Percentiles rank a stretch among this genome's conserved stretches.
phyloP scores from a whole-genome alignment of 2,888 invertebrate genomes.

The Coelogynopora nodosa region DNA sequence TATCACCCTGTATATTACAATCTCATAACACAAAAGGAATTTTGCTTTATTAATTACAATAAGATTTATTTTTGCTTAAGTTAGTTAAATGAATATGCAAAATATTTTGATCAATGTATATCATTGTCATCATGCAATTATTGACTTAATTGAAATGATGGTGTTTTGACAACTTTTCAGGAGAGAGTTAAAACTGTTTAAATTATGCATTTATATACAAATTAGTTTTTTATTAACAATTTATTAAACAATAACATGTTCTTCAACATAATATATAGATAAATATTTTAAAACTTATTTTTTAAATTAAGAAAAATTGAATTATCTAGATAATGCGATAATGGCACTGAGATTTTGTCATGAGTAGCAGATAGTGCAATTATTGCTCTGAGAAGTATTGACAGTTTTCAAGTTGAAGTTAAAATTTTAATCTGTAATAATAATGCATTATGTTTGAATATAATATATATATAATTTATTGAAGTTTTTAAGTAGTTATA shows the following conservation, averaged over 20 bases:
- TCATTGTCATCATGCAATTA: too few species aligned
- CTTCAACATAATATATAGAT: not conserved
- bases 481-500: not conserved
- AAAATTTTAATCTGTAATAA: not conserved
- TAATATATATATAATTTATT: not conserved
- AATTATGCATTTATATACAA: not conserved
- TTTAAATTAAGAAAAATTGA: not conserved
- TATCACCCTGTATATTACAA: too few species aligned
- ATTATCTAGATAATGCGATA: not conserved
- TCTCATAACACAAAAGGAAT: too few species aligned
- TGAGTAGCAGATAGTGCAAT: not conserved
- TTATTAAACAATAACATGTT: not conserved
- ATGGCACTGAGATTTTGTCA: not conserved
- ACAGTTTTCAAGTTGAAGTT: not conserved
- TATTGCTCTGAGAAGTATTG: not conserved
- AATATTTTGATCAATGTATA: too few species aligned
- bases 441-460: not conserved
- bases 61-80: too few species aligned
- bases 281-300: not conserved
- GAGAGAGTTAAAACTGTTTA: not conserved
- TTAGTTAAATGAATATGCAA: too few species aligned
- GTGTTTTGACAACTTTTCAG: not conserved
- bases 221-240: not conserved
- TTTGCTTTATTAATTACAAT: too few species aligned
- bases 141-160: not conserved